Evolutionary conservation across 2,888 invertebrate genomes (phyloP).

Genomic region (Xestia ashworthii): DNA sequence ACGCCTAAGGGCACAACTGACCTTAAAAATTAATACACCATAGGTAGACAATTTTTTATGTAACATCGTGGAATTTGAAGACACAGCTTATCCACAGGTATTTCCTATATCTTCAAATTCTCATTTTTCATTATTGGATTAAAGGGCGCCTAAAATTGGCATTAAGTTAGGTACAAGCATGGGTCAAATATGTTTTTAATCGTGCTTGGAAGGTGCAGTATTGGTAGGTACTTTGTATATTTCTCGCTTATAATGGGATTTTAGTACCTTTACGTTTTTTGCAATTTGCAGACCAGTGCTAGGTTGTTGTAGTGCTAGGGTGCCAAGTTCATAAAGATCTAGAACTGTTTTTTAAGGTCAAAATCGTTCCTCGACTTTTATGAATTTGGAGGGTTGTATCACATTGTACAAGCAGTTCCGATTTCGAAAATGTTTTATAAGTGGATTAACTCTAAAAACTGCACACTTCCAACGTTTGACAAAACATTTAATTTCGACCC

Average conservation of each 20-base stretch:
- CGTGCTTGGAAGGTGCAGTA: neutral
- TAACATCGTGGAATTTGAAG: slow-evolving; percentile 26
- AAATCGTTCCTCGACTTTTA: too few relatives aligned
- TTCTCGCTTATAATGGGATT: neutral
- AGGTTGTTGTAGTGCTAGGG: too few relatives aligned
- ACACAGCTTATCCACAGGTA: slow-evolving; percentile 7
- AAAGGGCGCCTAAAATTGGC: slow-evolving; percentile 34
- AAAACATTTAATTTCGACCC: slow-evolving; percentile 13
- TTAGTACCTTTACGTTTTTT: too few relatives aligned
- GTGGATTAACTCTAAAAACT: neutral
- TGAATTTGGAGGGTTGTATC: too few relatives aligned
- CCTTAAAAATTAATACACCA: slow-evolving; percentile 54
- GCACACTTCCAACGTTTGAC: neutral
- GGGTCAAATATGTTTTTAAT: slow-evolving; percentile 8
- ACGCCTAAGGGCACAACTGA: slow-evolving; percentile 63
- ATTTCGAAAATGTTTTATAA: neutral
- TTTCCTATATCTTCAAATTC: slow-evolving; percentile 27
- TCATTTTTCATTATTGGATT: neutral
- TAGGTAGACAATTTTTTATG: slow-evolving; percentile 31
- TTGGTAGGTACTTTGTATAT: neutral
- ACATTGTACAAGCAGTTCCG: neutral
- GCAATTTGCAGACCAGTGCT: too few relatives aligned
- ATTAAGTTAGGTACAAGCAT: slow-evolving; percentile 17
- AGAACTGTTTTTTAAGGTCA: too few relatives aligned
- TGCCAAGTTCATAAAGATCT: too few relatives aligned